Percentiles rank a stretch among this genome's conserved stretches.
phyloP scores from a whole-genome alignment of 2,113 vertebrate species.

The Paralichthys olivaceus region DNA sequence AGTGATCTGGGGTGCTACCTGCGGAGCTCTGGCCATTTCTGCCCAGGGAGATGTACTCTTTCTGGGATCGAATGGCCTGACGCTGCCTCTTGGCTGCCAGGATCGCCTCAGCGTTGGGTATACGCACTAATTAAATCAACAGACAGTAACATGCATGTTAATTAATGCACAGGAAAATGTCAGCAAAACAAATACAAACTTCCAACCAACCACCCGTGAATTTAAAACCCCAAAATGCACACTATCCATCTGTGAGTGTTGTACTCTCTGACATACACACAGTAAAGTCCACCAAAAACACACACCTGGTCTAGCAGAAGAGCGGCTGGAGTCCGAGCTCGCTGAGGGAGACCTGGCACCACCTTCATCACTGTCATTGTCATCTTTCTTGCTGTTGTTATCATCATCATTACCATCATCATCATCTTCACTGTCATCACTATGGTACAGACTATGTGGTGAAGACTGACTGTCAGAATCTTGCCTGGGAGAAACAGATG shows the following conservation, averaged over 20 bases:
- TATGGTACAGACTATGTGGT: conserved; percentile 3
- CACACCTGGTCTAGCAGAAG: conserved; percentile 69
- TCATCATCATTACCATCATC: background rate
- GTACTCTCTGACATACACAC: conserved; percentile 25
- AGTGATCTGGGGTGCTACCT: conserved; percentile 60
- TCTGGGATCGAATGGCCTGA: conserved; percentile 74
- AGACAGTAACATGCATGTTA: background rate
- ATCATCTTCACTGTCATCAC: conserved; percentile 23
- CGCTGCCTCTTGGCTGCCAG: conserved; percentile 83
- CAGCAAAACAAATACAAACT: background rate
- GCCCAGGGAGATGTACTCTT: conserved; percentile 87
- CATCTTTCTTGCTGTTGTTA: background rate
- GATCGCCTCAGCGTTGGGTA: conserved; percentile 81
- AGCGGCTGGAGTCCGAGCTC: conserved; percentile 63
- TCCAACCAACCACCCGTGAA: background rate
- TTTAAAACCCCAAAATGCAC: background rate
- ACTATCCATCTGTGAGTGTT: background rate
- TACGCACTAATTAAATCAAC: conserved; percentile 69
- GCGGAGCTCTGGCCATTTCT: conserved; percentile 47
- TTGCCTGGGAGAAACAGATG: conserved; percentile 32
- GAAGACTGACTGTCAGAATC: conserved; percentile 48
- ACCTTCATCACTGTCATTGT: conserved; percentile 15
- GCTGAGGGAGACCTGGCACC: conserved; percentile 32
- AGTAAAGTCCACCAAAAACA: background rate
- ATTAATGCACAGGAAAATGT: background rate